Evolutionary conservation across 2,113 vertebrate genomes (phyloP).

Genomic region (Hyperoodon ampullatus): DNA sequence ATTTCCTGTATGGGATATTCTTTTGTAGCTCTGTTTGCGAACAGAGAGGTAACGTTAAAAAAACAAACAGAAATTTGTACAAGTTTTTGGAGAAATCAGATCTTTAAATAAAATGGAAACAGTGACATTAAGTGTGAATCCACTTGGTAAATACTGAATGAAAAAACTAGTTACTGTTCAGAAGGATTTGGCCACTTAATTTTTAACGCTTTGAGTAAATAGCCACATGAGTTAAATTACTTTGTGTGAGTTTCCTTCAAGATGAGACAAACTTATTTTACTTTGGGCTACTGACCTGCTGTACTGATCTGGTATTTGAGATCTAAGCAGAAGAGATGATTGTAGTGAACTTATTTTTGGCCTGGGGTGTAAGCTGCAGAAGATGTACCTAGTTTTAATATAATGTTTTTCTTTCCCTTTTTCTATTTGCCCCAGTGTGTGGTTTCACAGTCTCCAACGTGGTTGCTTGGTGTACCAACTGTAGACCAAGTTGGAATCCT

Average conservation of each 20-base stretch:
- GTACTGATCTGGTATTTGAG: conserved; percentile 65
- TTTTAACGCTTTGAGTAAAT: conserved; percentile 78
- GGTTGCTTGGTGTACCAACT: background rate
- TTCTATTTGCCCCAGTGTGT: background rate
- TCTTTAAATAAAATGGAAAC: conserved; percentile 75
- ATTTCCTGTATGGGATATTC: conserved; percentile 45
- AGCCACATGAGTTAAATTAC: conserved; percentile 78
- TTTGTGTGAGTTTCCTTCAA: conserved; percentile 70
- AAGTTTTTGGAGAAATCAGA: conserved; percentile 57
- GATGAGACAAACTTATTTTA: conserved; percentile 57
- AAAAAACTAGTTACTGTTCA: conserved; percentile 68
- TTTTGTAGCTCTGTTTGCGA: conserved; percentile 62
- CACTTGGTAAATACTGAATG: conserved; percentile 65
- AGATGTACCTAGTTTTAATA: conserved; percentile 30
- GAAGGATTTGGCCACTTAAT: conserved; percentile 70
- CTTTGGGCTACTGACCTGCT: conserved; percentile 55
- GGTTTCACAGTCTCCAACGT: background rate
- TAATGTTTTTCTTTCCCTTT: background rate
- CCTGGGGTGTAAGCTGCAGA: conserved; percentile 53
- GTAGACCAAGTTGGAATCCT: background rate
- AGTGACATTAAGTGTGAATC: conserved; percentile 60
- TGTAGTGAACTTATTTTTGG: conserved; percentile 37
- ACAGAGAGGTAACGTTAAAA: conserved; percentile 27
- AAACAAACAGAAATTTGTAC: background rate
- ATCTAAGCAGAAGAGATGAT: conserved; percentile 67